Percentiles rank a stretch among this genome's conserved stretches.
Conservation (phyloP, 2,113 vertebrate species). For the Peromyscus maniculatus region DNA sequence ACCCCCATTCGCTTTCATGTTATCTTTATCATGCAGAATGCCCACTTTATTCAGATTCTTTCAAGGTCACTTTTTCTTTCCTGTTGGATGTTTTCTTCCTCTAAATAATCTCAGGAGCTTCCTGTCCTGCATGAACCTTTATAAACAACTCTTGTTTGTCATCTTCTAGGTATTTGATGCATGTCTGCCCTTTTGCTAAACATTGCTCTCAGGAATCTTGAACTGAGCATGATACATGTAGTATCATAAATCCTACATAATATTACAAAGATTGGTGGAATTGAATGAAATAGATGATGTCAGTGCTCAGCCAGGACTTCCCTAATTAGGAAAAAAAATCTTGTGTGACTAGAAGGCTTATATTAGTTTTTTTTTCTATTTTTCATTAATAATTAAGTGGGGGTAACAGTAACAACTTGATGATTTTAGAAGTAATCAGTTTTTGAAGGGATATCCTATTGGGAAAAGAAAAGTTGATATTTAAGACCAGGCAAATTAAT, state of each 20-base stretch:
- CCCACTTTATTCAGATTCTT: constrained; percentile 22
- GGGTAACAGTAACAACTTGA: constrained; percentile 22
- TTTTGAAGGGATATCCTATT: constrained; percentile 45
- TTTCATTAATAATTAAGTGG: constrained; percentile 64
- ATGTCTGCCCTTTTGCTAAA: constrained; percentile 12
- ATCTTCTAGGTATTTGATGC: not conserved
- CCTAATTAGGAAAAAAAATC: not conserved
- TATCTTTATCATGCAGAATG: constrained; percentile 11
- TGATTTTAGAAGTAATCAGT: constrained; percentile 38
- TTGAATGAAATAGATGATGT: constrained; percentile 8
- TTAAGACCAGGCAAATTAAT: constrained; percentile 71
- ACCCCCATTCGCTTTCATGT: not conserved
- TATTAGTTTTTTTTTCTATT: not conserved
- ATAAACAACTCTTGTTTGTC: not conserved
- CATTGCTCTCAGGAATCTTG: not conserved
- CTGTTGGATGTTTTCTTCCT: not conserved
- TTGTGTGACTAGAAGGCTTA: constrained; percentile 22
- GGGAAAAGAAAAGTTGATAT: constrained; percentile 70
- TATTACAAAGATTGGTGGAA: not conserved
- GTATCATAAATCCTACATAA: not conserved
- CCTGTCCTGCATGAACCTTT: not conserved
- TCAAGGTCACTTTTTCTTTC: constrained; percentile 13
- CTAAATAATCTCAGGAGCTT: not conserved
- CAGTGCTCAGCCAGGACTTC: not conserved
- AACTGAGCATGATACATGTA: not conserved